Evolutionary conservation across 2,888 invertebrate genomes (phyloP).

Genomic region (Morpho helenor): DNA sequence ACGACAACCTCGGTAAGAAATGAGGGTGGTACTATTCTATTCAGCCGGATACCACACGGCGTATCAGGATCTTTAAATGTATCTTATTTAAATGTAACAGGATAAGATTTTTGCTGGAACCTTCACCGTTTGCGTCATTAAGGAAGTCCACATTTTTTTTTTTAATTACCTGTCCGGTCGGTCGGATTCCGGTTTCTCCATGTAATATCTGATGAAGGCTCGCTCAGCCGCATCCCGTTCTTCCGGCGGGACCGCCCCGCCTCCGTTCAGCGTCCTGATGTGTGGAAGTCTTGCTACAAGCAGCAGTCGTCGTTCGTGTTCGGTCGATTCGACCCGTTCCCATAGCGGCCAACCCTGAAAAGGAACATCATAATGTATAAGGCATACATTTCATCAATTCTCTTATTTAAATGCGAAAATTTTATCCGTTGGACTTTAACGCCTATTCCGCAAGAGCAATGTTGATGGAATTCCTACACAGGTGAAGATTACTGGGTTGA

Average conservation of each 20-base stretch:
- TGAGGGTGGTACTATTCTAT: no score
- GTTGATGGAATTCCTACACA: background rate
- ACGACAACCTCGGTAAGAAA: no score
- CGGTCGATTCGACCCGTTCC: slow-evolving; percentile 90
- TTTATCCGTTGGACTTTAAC: no score
- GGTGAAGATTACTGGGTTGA: no score
- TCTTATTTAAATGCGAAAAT: no score
- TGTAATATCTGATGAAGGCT: slow-evolving; percentile 94
- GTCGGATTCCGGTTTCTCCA: slow-evolving; percentile 91
- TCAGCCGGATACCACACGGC: no score
- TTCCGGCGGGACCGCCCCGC: slow-evolving; percentile 88
- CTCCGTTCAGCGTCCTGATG: slow-evolving; percentile 92
- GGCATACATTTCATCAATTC: no score
- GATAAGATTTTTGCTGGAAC: no score
- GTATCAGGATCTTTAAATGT: no score
- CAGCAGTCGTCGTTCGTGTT: slow-evolving; percentile 92
- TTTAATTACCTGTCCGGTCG: slow-evolving; percentile 84
- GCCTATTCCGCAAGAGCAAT: no score
- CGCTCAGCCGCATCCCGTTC: slow-evolving; percentile 96
- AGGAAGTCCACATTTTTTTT: background rate
- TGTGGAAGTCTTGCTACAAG: slow-evolving; percentile 93
- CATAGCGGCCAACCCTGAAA: slow-evolving; percentile 84
- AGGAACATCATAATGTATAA: background rate
- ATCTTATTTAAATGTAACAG: no score
- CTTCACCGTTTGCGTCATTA: no score